Conservation (phyloP, 2,113 vertebrate genomes). For the Leucopternis melanops region DNA sequence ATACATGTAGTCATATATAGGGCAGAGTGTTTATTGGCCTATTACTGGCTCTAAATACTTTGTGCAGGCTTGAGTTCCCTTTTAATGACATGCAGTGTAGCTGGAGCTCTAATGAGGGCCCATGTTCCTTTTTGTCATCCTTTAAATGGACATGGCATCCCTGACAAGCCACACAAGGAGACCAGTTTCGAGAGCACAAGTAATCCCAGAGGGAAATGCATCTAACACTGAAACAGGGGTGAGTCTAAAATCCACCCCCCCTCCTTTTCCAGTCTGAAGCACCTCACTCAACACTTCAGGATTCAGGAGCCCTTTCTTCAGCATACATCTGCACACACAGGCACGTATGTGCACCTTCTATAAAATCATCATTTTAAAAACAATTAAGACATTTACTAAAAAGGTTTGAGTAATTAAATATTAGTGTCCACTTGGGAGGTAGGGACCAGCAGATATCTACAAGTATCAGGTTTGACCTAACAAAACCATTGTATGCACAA, state of each 20-base stretch:
- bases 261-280: background rate
- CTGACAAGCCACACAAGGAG: background rate
- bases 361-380: background rate
- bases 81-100: background rate
- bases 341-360: background rate
- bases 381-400: background rate
- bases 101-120: background rate
- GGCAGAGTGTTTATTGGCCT: background rate
- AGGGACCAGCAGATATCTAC: background rate
- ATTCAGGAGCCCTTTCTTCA: background rate
- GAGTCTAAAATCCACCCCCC: background rate
- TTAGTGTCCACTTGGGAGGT: background rate
- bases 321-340: background rate
- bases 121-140: background rate
- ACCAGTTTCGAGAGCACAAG: background rate
- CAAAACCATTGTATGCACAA: background rate
- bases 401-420: background rate
- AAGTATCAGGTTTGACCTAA: background rate
- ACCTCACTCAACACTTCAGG: background rate
- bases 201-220: background rate
- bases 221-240: background rate
- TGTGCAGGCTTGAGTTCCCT: background rate
- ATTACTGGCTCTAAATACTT: background rate
- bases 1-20: background rate
- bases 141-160: background rate